Evolutionary conservation across 2,113 vertebrate species (phyloP).

Genomic region (Pteropus alecto): DNA sequence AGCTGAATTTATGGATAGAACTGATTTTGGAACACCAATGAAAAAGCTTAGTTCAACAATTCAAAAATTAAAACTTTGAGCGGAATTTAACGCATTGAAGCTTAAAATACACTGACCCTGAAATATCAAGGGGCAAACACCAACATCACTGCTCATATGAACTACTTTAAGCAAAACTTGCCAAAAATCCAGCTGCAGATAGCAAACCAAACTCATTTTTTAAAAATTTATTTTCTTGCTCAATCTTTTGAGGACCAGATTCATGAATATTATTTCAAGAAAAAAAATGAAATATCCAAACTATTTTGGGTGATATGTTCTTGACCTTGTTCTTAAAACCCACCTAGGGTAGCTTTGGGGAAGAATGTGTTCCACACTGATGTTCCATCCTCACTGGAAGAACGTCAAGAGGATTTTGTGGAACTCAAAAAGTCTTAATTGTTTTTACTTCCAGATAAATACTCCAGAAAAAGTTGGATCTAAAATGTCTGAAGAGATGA

Average conservation of each 20-base stretch:
- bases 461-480: background rate
- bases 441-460: slow-evolving; percentile 21
- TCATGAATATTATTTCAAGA: slow-evolving; percentile 30
- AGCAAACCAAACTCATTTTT: background rate
- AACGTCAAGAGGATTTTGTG: background rate
- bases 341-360: background rate
- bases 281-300: background rate
- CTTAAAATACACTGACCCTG: background rate
- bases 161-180: background rate
- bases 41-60: background rate
- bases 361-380: background rate
- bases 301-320: background rate
- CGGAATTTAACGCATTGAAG: background rate
- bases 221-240: slow-evolving; percentile 13
- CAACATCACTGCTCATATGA: background rate
- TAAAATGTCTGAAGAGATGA: background rate
- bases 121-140: background rate
- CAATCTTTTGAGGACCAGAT: slow-evolving; percentile 3
- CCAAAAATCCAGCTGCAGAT: background rate
- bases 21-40: background rate
- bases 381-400: background rate
- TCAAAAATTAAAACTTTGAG: background rate
- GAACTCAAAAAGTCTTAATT: background rate
- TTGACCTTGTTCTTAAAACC: background rate
- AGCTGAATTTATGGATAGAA: background rate